Conservation (phyloP, 2,797 vertebrate genomes). For the Poeciliopsis paucimaculata region DNA sequence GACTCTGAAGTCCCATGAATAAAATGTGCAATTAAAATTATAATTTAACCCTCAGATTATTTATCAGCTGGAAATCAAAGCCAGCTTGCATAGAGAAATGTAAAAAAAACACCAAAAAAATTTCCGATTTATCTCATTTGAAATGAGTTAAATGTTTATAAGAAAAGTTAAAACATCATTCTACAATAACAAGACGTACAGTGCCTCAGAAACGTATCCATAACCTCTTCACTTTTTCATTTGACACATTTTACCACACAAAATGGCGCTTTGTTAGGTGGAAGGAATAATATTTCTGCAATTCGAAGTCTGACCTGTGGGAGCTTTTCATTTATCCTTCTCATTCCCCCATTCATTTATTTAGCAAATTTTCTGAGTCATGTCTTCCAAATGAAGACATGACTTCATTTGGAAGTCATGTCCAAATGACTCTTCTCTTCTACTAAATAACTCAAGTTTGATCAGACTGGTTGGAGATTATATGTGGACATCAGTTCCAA, state of each 20-base stretch:
- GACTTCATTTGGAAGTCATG: too few relatives aligned
- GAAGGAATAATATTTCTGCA: not conserved
- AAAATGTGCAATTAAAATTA: not conserved
- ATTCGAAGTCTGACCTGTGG: not conserved
- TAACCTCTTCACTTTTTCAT: not conserved
- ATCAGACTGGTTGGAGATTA: not conserved
- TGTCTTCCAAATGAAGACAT: not conserved
- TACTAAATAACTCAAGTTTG: not conserved
- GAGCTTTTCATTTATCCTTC: not conserved
- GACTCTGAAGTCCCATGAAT: not conserved
- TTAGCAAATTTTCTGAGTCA: not conserved
- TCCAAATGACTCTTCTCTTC: too few relatives aligned
- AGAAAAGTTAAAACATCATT: slow-evolving; percentile 14
- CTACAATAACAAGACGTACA: not conserved
- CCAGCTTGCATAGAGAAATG: not conserved
- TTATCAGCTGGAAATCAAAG: slow-evolving; percentile 4
- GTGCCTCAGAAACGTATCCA: slow-evolving; percentile 7
- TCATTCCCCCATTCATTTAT: not conserved
- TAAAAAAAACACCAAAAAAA: not conserved
- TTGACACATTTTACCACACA: not conserved
- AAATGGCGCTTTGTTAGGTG: not conserved
- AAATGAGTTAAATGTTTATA: too few relatives aligned
- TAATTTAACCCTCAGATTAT: not conserved
- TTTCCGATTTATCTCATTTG: not conserved
- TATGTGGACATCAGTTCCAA: not conserved